phyloP scores from a whole-genome alignment of 1,140 invertebrate genomes.

The Drosophila bipectinata region DNA sequence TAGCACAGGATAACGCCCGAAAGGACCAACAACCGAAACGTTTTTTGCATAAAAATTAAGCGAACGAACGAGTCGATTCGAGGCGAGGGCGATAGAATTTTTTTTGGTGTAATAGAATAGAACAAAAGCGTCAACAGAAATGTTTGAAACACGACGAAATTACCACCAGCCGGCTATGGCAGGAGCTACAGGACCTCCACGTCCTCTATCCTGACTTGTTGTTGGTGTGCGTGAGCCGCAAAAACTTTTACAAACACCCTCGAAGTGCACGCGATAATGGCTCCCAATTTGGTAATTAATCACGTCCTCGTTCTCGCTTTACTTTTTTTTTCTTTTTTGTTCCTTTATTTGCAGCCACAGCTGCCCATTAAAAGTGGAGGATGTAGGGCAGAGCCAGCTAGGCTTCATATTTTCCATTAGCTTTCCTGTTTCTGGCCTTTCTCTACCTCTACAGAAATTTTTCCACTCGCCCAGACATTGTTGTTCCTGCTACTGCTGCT shows the following conservation, averaged over 20 bases:
- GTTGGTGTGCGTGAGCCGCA: constrained; percentile 52
- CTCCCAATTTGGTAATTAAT: constrained; percentile 78
- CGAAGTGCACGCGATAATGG: constrained; percentile 74
- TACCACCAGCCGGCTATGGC: constrained; percentile 10
- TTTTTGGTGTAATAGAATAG: constrained; percentile 60
- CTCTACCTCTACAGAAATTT: constrained; percentile 32
- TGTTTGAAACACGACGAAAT: constrained; percentile 53
- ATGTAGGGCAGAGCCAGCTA: constrained; percentile 14
- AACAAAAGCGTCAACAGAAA: constrained; percentile 71
- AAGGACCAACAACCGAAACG: constrained; percentile 47
- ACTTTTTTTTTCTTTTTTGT: constrained; percentile 7
- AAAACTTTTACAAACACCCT: constrained; percentile 71
- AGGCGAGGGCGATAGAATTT: constrained; percentile 24
- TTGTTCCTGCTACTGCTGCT: too few species aligned
- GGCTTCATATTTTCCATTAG: constrained; percentile 73
- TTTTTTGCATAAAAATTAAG: constrained; percentile 72
- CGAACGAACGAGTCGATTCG: constrained; percentile 3
- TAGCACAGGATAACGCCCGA: constrained; percentile 13
- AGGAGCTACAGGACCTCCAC: not conserved
- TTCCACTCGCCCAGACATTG: constrained; percentile 18
- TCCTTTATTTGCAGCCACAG: constrained; percentile 26
- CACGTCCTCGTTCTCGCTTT: constrained; percentile 60
- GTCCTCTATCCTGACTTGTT: not conserved
- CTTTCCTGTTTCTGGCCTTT: not conserved
- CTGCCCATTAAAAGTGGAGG: constrained; percentile 35